A percentile compares a stretch with the other conserved stretches of the same genome.
Evolutionary conservation across 2,113 vertebrate genomes (phyloP).

Genomic region (Emydocephalus ijimae): DNA sequence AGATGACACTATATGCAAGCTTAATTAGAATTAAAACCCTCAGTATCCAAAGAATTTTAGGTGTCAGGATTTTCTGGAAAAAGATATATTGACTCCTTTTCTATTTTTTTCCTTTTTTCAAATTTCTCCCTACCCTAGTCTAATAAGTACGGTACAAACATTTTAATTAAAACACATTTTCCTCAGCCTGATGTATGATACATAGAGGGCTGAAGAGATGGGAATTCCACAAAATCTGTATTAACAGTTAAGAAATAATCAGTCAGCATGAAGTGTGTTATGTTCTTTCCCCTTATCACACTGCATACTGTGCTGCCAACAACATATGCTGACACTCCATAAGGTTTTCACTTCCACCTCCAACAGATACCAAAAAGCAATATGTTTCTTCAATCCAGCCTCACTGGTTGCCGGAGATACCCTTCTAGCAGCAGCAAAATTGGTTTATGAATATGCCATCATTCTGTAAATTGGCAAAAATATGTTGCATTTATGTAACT

Average conservation of each 20-base stretch:
- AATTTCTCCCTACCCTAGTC: neutral
- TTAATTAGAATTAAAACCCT: neutral
- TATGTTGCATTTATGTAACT: constrained; percentile 6
- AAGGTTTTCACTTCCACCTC: constrained; percentile 29
- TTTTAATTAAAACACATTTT: neutral
- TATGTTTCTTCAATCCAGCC: constrained; percentile 21
- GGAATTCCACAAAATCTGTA: neutral
- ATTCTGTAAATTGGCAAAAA: neutral
- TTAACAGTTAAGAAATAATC: constrained; percentile 11
- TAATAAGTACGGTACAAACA: neutral
- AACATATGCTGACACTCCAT: constrained; percentile 22
- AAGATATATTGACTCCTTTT: neutral
- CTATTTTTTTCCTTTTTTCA: neutral
- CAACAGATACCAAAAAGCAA: constrained; percentile 24
- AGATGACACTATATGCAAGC: too few relatives aligned
- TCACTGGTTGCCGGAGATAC: neutral
- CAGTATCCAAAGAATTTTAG: neutral
- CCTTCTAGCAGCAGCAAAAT: constrained; percentile 9
- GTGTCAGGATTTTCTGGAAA: neutral
- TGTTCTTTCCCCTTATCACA: constrained; percentile 16
- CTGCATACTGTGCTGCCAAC: constrained; percentile 24
- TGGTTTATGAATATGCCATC: neutral
- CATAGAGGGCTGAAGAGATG: neutral
- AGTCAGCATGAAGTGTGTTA: neutral
- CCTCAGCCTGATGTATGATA: neutral